Base-by-base conservation (phyloP, 2,113 vertebrate genomes). In the Natator depressus region DNA sequence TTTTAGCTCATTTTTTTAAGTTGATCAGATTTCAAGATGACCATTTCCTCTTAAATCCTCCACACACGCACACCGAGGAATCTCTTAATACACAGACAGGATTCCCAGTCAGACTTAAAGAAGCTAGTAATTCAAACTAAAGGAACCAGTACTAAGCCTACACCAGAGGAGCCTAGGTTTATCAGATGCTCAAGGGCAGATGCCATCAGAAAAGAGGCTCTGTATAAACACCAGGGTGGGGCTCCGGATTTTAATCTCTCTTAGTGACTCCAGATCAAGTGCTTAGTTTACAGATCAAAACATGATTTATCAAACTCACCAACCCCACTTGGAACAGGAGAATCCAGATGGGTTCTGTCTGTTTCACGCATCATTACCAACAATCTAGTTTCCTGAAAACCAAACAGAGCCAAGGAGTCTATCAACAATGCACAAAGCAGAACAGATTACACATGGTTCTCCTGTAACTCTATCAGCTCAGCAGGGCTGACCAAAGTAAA, bases 11-110 rank as follows among this genome's bases (percentile, higher is more conserved):
- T 2, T 53, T 82, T 46, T 46, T 88, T 13, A n/a, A 57, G 22
- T n/a, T 1, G 3, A 0, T 12, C 0, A 10, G 38, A 47, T 65
- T 20, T 72, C 50, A 5, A 50, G 6, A n/a, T 75, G 7, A 8
- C 9, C 31, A 49, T 24, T 78, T 22, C 16, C 72, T 42, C 38
- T 72, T 82, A 75, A 62, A 35, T 65, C 75, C 80, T 80, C 80
- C 24, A 53, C 29, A 8, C 29, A 62, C 8, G 5, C 57, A 6
- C 42, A 6, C 12, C 1, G 1, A 69, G 82, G 76, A 35, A 6
- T 49, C 53, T 19, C 35, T 0, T 9, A 59, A 75, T 0, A 0
- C 1, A 1, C 25, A 0, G 1, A 19, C 1, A 17, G 0, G 1
- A 17, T 8, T 25, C 38, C 80, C 75, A 0, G 0, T 5, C 29